Evolutionary conservation across 2,797 vertebrate genomes (phyloP).

Genomic region (Microctenopoma lineatum): DNA sequence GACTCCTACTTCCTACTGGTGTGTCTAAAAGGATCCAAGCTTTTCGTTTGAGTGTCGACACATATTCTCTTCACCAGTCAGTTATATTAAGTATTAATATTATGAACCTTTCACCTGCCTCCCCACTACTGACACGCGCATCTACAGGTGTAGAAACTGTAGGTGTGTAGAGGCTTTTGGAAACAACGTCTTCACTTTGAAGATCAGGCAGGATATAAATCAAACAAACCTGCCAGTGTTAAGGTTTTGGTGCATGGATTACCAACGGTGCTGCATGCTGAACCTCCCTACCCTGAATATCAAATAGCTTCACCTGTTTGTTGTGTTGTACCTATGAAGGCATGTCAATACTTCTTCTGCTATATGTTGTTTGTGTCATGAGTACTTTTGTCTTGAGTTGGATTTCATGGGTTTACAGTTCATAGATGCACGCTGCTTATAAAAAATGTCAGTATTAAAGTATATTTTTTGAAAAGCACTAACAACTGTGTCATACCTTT

Average conservation of each 20-base stretch:
- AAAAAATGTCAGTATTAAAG: conserved; percentile 69
- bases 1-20: not conserved
- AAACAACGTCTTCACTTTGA: conserved; percentile 51
- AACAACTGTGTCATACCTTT: conserved; percentile 17
- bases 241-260: conserved; percentile 37
- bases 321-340: conserved; percentile 44
- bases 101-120: not conserved
- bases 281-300: conserved; percentile 35
- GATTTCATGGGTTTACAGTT: conserved; percentile 48
- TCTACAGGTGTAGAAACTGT: not conserved
- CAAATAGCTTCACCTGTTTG: conserved; percentile 27
- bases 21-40: not conserved
- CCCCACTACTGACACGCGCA: not conserved
- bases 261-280: conserved; percentile 48
- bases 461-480: conserved; percentile 65
- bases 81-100: conserved; percentile 1
- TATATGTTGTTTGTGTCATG: conserved; percentile 51
- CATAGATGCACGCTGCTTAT: conserved; percentile 62
- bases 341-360: conserved; percentile 52
- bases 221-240: conserved; percentile 43
- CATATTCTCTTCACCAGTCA: not conserved
- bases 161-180: conserved; percentile 14
- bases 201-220: conserved; percentile 56
- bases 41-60: too few relatives aligned
- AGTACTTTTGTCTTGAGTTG: conserved; percentile 42